phyloP scores from a whole-genome alignment of 1,140 invertebrate species.

The Goniozus legneri region DNA sequence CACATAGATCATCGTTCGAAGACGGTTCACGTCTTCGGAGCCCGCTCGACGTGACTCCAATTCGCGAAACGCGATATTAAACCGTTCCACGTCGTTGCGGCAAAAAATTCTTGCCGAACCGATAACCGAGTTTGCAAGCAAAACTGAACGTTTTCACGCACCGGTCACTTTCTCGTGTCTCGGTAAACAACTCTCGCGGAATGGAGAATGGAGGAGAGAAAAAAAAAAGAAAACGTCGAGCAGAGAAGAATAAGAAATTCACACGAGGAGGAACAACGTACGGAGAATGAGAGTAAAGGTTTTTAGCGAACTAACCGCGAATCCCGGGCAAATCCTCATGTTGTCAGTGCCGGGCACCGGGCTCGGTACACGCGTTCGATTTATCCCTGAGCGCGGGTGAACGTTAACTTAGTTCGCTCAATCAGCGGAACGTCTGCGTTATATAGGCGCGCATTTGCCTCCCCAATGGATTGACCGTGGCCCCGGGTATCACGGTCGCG shows the following conservation, averaged over 20 bases:
- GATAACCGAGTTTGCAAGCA: no score
- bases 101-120: no score
- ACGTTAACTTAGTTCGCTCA: slow-evolving; percentile 51
- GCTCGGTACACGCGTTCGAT: slow-evolving; percentile 42
- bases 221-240: no score
- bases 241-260: neutral
- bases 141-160: no score
- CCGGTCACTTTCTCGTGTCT: no score
- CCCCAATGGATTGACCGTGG: slow-evolving; percentile 20
- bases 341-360: slow-evolving; percentile 41
- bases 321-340: slow-evolving; percentile 53
- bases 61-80: no score
- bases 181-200: no score
- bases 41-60: no score
- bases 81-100: no score
- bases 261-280: slow-evolving; percentile 6
- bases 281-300: neutral
- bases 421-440: slow-evolving; percentile 53
- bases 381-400: slow-evolving; percentile 46
- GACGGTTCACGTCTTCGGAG: no score
- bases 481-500: neutral
- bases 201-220: no score
- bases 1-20: no score
- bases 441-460: slow-evolving; percentile 54
- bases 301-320: slow-evolving; percentile 43